A percentile compares a stretch with the other conserved stretches of the same genome.
These are phyloP conservation scores for Chloroceryle amazona DNA, from an alignment of 2,797 vertebrate species.

Conservation along the genomic window DNA sequence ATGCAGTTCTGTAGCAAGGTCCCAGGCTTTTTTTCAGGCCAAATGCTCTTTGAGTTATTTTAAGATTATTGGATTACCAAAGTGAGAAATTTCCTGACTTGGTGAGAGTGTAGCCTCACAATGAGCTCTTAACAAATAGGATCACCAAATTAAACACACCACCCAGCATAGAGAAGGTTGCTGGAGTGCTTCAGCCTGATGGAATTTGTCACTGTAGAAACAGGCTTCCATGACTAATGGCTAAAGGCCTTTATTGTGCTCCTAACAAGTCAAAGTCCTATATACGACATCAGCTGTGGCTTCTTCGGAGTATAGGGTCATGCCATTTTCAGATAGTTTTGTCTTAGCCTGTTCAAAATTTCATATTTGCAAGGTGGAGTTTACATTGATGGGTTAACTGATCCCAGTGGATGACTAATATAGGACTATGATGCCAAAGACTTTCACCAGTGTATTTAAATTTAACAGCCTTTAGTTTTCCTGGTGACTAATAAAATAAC, in stretches of 20 bases:
- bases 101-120: constrained; percentile 3
- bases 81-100: constrained; percentile 46
- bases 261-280: background rate
- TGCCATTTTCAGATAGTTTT: background rate
- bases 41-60: constrained; percentile 50
- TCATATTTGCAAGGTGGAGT: background rate
- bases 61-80: constrained; percentile 44
- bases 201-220: constrained; percentile 49
- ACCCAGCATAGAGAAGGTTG: background rate
- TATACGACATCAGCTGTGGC: background rate
- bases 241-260: background rate
- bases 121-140: constrained; percentile 15
- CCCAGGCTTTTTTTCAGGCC: background rate
- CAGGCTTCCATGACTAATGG: background rate
- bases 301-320: background rate
- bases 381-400: background rate
- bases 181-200: background rate
- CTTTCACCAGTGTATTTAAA: background rate
- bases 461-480: background rate
- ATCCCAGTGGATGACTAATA: background rate
- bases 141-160: constrained; percentile 53
- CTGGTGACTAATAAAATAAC: constrained; percentile 1
- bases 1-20: background rate
- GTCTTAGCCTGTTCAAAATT: background rate
- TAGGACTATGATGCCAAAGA: background rate